A percentile compares a stretch with the other conserved stretches of the same genome.
phyloP scores from a whole-genome alignment of 92 coral and sea anemone genomes.

The Actinostola sp. region DNA sequence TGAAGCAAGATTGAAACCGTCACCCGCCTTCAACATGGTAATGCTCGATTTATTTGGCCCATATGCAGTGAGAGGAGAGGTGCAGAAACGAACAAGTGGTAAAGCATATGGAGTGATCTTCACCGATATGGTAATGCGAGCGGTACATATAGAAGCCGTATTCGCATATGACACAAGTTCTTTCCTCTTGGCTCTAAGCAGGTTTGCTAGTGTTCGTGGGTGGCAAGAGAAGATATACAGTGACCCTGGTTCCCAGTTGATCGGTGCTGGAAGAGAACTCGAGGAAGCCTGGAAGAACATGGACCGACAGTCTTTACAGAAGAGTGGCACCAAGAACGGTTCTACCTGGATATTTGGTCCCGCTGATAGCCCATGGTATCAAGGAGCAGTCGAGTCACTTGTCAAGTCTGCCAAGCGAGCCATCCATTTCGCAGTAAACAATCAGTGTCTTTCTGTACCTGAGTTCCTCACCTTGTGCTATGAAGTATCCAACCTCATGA shows the following conservation, averaged over 20 bases:
- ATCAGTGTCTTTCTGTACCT: too few relatives aligned
- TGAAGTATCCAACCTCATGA: too few relatives aligned
- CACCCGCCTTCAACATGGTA: slow-evolving; percentile 56
- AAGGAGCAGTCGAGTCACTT: slow-evolving; percentile 55
- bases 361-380: slow-evolving; percentile 61
- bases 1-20: slow-evolving; percentile 54
- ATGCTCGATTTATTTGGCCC: slow-evolving; percentile 78
- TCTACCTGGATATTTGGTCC: slow-evolving; percentile 63
- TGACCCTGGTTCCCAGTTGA: slow-evolving; percentile 73
- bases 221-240: slow-evolving; percentile 70
- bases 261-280: slow-evolving; percentile 49
- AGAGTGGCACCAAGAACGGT: slow-evolving; percentile 56
- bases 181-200: slow-evolving; percentile 67
- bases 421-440: slow-evolving; percentile 19
- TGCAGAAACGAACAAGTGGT: slow-evolving; percentile 71
- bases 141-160: slow-evolving; percentile 72
- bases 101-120: slow-evolving; percentile 71
- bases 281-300: slow-evolving; percentile 63
- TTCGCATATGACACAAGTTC: slow-evolving; percentile 65
- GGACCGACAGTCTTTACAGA: slow-evolving; percentile 31
- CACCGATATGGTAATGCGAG: slow-evolving; percentile 64
- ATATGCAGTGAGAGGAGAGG: slow-evolving; percentile 61
- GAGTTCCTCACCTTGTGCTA: too few relatives aligned
- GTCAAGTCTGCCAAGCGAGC: slow-evolving; percentile 48
- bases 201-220: slow-evolving; percentile 69